A percentile compares a stretch with the other conserved stretches of the same genome.
Evolutionary conservation across 1,140 invertebrate species (phyloP).

Genomic region (Coptotermes formosanus): DNA sequence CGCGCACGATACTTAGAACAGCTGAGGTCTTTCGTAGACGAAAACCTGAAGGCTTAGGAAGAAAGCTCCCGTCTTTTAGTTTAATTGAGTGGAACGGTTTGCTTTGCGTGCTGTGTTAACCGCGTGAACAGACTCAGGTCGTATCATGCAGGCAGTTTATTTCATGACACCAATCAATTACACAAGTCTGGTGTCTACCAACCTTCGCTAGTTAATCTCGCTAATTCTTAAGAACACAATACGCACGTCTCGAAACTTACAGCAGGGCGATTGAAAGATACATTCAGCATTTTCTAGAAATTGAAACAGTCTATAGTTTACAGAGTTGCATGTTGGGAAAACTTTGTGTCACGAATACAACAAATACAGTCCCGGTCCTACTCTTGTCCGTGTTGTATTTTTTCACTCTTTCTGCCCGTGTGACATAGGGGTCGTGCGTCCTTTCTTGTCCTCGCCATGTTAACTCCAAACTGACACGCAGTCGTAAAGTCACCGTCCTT

Average conservation of each 20-base stretch:
- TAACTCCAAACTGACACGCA: not conserved
- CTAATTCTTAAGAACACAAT: not conserved
- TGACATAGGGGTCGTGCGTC: not conserved
- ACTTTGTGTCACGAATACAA: not conserved
- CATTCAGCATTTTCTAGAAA: not conserved
- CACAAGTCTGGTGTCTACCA: not conserved
- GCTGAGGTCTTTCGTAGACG: no score
- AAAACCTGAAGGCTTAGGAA: not conserved
- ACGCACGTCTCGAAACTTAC: not conserved
- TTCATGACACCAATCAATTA: not conserved
- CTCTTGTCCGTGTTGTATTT: not conserved
- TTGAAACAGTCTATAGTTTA: not conserved
- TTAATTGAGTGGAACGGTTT: not conserved
- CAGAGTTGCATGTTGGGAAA: not conserved
- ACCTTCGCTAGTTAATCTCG: not conserved
- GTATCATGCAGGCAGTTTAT: not conserved
- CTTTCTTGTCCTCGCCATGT: not conserved
- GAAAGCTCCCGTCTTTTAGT: not conserved
- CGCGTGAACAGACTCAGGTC: not conserved
- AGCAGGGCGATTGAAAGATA: not conserved
- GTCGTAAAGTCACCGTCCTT: not conserved
- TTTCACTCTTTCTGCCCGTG: not conserved
- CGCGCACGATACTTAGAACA: no score
- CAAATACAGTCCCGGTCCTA: not conserved
- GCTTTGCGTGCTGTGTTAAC: not conserved